A percentile compares a stretch with the other conserved stretches of the same genome.
Conservation (phyloP, 2,113 vertebrate species). For the Podiceps cristatus region DNA sequence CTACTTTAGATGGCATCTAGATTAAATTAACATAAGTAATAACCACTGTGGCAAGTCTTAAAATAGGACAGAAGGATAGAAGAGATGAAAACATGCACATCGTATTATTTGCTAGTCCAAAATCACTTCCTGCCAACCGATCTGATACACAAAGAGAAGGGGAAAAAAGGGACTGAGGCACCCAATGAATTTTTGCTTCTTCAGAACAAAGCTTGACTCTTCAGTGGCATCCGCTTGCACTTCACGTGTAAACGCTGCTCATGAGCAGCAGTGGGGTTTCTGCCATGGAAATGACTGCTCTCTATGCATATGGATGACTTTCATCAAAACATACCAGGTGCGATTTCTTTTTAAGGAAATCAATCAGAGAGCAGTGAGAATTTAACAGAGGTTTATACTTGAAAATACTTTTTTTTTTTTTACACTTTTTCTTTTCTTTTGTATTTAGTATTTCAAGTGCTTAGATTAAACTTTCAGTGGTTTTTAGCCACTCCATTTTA, state of each 20-base stretch:
- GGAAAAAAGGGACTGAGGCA: neutral
- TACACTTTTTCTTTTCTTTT: neutral
- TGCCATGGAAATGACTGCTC: neutral
- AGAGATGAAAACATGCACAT: neutral
- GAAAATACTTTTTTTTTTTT: neutral
- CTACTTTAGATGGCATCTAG: neutral
- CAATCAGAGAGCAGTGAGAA: neutral
- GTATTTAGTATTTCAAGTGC: neutral
- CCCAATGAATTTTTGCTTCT: neutral
- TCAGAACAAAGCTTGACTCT: neutral
- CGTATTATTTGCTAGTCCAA: neutral
- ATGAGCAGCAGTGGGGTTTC: neutral
- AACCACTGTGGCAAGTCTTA: neutral
- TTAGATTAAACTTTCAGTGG: neutral
- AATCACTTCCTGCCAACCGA: neutral
- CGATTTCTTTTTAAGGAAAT: neutral
- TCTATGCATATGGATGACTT: neutral
- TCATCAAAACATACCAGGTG: neutral
- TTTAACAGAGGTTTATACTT: neutral
- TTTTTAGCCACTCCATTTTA: neutral
- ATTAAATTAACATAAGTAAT: constrained; percentile 22
- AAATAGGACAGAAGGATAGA: neutral
- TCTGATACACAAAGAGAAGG: neutral
- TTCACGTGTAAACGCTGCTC: fast-evolving
- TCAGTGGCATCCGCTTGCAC: neutral